These are phyloP conservation scores for Rhagonycha lutea DNA, from an alignment of 2,888 invertebrate species.

Conservation along the genomic window DNA sequence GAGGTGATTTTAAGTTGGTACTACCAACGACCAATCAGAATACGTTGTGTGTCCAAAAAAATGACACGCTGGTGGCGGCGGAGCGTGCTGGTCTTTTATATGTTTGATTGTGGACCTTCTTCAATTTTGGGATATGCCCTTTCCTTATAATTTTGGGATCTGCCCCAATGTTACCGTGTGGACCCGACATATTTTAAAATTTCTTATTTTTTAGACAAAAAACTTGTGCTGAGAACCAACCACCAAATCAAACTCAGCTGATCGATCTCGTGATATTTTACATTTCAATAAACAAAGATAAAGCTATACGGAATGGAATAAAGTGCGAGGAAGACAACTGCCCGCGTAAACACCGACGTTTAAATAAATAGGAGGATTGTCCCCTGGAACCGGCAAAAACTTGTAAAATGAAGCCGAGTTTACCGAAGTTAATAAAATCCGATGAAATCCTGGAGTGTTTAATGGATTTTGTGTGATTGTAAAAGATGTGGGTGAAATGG, in stretches of 20 bases:
- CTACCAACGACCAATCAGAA: too few species aligned
- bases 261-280: conserved; percentile 36
- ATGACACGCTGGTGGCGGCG: too few species aligned
- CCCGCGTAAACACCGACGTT: neutral
- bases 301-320: neutral
- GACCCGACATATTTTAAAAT: conserved; percentile 35
- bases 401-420: conserved; percentile 8
- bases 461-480: conserved; percentile 72
- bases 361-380: neutral
- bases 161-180: conserved; percentile 39
- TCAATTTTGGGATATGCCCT: too few species aligned
- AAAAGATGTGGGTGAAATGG: conserved; percentile 62
- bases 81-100: too few species aligned
- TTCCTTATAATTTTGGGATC: conserved; percentile 65
- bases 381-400: neutral
- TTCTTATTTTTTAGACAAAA: neutral
- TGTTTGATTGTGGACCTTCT: too few species aligned
- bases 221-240: neutral
- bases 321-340: neutral
- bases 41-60: too few species aligned
- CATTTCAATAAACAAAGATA: conserved; percentile 5
- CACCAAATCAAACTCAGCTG: conserved; percentile 18
- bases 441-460: conserved; percentile 62
- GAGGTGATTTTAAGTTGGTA: too few species aligned
- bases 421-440: conserved; percentile 53